Evolutionary conservation across 2,888 invertebrate species (phyloP).

Genomic region (Drosophila crucigera): DNA sequence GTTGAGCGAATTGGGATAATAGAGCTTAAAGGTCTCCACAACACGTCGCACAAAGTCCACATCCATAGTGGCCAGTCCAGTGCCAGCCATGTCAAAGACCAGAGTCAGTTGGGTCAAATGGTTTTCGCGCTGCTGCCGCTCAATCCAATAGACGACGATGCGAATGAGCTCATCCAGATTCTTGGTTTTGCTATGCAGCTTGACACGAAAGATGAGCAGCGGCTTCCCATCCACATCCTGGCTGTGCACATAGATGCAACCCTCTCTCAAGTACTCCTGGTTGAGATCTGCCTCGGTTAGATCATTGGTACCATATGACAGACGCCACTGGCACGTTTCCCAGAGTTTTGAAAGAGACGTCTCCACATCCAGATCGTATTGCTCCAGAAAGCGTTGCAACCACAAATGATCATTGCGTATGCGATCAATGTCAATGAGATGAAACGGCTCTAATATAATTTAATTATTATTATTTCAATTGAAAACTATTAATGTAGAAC

Average conservation of each 20-base stretch:
- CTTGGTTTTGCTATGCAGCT: slow-evolving; percentile 91
- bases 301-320: slow-evolving; percentile 91
- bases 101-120: slow-evolving; percentile 92
- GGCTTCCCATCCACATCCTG: slow-evolving; percentile 92
- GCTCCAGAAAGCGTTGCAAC: slow-evolving; percentile 90
- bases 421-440: slow-evolving; percentile 90
- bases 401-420: slow-evolving; percentile 90
- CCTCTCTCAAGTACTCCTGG: slow-evolving; percentile 90
- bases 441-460: slow-evolving; percentile 81
- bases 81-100: slow-evolving; percentile 96
- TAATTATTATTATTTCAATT: not conserved
- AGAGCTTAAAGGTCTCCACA: slow-evolving; percentile 93
- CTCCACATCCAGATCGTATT: slow-evolving; percentile 90
- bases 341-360: slow-evolving; percentile 91
- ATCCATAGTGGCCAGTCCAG: slow-evolving; percentile 95
- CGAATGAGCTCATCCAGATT: slow-evolving; percentile 91
- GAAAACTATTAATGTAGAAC: not conserved
- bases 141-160: slow-evolving; percentile 92
- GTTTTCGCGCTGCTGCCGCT: slow-evolving; percentile 87
- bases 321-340: slow-evolving; percentile 93
- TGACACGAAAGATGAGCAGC: slow-evolving; percentile 92
- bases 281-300: slow-evolving; percentile 90
- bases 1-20: slow-evolving; percentile 95
- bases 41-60: slow-evolving; percentile 96
- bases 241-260: slow-evolving; percentile 91